Evolutionary conservation across 1,140 invertebrate species (phyloP).

Genomic region (Drosophila quadrilineata): DNA sequence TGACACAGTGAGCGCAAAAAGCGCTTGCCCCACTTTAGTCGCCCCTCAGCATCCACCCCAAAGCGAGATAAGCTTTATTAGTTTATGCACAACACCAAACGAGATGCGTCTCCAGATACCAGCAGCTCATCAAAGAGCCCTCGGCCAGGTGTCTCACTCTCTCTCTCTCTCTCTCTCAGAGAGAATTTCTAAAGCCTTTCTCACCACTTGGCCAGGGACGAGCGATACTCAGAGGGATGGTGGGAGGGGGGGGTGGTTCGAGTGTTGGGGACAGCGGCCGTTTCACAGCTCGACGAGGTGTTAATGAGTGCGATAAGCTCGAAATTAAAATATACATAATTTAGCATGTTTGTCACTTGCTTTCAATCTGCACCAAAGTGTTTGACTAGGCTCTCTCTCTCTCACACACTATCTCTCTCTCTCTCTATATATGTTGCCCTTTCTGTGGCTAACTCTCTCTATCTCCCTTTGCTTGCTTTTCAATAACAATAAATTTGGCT

Average conservation of each 20-base stretch:
- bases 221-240: too few relatives aligned
- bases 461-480: background rate
- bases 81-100: constrained; percentile 48
- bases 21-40: constrained; percentile 25
- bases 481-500: constrained; percentile 41
- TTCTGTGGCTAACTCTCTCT: background rate
- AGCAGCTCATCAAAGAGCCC: constrained; percentile 33
- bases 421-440: background rate
- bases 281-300: constrained; percentile 42
- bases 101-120: constrained; percentile 17
- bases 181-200: background rate
- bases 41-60: background rate
- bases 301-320: constrained; percentile 76
- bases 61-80: constrained; percentile 71
- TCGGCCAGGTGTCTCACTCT: background rate
- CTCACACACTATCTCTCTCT: background rate
- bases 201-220: too few relatives aligned
- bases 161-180: background rate
- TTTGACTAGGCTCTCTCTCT: background rate
- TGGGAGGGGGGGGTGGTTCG: too few relatives aligned
- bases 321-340: constrained; percentile 77
- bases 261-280: too few relatives aligned
- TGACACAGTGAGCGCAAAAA: constrained; percentile 51
- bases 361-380: constrained; percentile 1
- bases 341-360: constrained; percentile 54